Evolutionary conservation across 2,888 invertebrate genomes (phyloP).

Genomic region (Spisula solida): DNA sequence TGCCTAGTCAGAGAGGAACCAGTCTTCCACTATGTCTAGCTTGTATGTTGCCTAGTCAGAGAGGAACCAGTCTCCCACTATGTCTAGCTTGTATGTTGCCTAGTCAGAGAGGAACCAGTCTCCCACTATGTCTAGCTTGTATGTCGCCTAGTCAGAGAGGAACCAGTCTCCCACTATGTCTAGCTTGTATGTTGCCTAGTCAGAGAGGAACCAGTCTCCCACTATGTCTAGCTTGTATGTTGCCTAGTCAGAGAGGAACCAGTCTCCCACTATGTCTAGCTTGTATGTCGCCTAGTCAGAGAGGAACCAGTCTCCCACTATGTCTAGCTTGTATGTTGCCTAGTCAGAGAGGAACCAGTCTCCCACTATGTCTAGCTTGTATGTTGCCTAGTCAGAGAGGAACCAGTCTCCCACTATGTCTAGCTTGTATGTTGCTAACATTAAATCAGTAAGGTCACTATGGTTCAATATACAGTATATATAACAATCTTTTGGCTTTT

Average conservation of each 20-base stretch:
- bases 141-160: not conserved
- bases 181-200: not conserved
- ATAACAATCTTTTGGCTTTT: constrained; percentile 9
- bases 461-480: not conserved
- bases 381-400: no score
- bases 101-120: not conserved
- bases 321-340: not conserved
- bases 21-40: no score
- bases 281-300: not conserved
- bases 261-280: no score
- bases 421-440: not conserved
- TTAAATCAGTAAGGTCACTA: not conserved
- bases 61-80: no score
- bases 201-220: not conserved
- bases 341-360: not conserved
- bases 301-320: no score
- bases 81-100: not conserved
- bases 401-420: not conserved
- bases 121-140: no score
- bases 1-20: not conserved
- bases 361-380: no score
- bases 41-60: not conserved
- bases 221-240: no score
- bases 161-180: no score
- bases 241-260: not conserved